These are phyloP conservation scores for Phenacoccus solenopsis DNA, from an alignment of 1,140 invertebrate species.

Conservation along the genomic window DNA sequence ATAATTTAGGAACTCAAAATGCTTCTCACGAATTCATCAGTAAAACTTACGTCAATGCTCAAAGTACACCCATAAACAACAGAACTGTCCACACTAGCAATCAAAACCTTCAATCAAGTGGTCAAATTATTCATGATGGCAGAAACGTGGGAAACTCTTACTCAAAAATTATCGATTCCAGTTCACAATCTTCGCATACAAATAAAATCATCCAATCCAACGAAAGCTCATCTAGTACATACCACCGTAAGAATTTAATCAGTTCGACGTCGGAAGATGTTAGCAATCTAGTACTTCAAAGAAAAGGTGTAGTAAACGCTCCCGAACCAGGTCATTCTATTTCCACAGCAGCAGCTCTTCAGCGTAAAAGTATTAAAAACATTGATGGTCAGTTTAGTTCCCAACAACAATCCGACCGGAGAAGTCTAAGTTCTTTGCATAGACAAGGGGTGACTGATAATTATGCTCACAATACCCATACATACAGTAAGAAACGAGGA, in stretches of 20 bases:
- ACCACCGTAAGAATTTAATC: slow-evolving; percentile 55
- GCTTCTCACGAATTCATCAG: not conserved
- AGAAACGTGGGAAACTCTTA: too few relatives aligned
- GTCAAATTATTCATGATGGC: not conserved
- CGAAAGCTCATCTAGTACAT: not conserved
- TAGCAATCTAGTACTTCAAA: slow-evolving; percentile 59
- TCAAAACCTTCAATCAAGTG: not conserved
- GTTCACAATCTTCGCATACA: too few relatives aligned
- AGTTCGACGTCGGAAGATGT: slow-evolving; percentile 53
- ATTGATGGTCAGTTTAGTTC: slow-evolving; percentile 53
- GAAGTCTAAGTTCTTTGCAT: slow-evolving; percentile 61
- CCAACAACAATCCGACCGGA: slow-evolving; percentile 51
- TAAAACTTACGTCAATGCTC: not conserved
- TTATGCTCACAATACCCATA: slow-evolving; percentile 21
- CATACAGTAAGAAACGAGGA: slow-evolving; percentile 6
- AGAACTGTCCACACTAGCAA: not conserved
- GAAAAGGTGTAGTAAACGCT: slow-evolving; percentile 50
- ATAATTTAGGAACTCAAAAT: not conserved
- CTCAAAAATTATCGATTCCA: too few relatives aligned
- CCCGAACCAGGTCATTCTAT: slow-evolving; percentile 38
- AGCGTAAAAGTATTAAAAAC: slow-evolving; percentile 63
- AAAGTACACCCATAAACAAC: not conserved
- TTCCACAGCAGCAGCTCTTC: slow-evolving; percentile 60
- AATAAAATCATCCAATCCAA: not conserved
- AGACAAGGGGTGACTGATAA: slow-evolving; percentile 31